Conservation (phyloP, 1,140 invertebrate species). For the Macrobrachium nipponense region DNA sequence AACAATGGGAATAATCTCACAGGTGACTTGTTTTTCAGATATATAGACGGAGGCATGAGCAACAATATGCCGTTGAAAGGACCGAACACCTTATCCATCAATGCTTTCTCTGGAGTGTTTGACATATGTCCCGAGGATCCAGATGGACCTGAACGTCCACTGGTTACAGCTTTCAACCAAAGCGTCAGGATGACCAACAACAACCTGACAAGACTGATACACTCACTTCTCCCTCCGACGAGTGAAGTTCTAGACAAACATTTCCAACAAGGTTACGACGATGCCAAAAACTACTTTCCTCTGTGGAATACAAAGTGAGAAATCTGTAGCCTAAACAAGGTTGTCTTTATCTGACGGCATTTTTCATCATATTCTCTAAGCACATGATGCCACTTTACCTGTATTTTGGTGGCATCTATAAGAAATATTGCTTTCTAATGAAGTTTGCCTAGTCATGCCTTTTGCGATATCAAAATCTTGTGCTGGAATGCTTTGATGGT, state of each 20-base stretch:
- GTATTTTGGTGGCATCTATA: too few species aligned
- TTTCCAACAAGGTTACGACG: conserved; percentile 20
- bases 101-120: conserved; percentile 48
- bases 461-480: too few species aligned
- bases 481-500: too few species aligned
- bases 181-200: conserved; percentile 25
- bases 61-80: conserved; percentile 52
- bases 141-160: not conserved
- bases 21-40: not conserved
- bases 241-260: conserved; percentile 17
- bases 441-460: too few species aligned
- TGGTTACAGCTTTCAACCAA: conserved; percentile 33
- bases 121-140: conserved; percentile 35
- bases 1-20: too few species aligned
- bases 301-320: too few species aligned
- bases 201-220: conserved; percentile 17
- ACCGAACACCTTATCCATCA: conserved; percentile 31
- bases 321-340: too few species aligned
- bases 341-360: too few species aligned
- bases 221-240: conserved; percentile 17
- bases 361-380: too few species aligned
- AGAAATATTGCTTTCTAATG: too few species aligned
- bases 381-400: too few species aligned
- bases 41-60: conserved; percentile 50
- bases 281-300: conserved; percentile 24